Conservation (phyloP, 2,888 invertebrate genomes). For the Andrena praecox region DNA sequence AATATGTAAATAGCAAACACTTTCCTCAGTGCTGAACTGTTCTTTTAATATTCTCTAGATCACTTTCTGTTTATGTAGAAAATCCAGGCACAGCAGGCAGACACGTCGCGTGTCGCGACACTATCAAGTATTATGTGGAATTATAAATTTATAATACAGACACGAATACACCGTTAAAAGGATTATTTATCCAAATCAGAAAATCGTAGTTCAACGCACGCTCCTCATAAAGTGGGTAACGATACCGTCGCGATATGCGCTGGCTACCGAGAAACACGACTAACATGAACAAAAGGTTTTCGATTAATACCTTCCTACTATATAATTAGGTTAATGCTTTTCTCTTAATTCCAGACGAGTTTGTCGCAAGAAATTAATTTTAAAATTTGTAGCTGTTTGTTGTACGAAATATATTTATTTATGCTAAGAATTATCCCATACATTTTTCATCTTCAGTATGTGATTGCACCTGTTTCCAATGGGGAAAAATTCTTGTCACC, state of each 20-base stretch:
- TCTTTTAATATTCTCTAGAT: not conserved
- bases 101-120: slow-evolving; percentile 65
- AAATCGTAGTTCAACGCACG: slow-evolving; percentile 60
- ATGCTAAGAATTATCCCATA: too few relatives aligned
- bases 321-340: slow-evolving; percentile 60
- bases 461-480: too few relatives aligned
- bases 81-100: slow-evolving; percentile 52
- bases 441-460: not conserved
- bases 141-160: slow-evolving; percentile 76
- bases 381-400: not conserved
- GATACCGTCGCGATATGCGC: slow-evolving; percentile 32
- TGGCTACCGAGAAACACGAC: slow-evolving; percentile 40
- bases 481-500: too few relatives aligned
- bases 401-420: too few relatives aligned
- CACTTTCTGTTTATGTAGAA: slow-evolving; percentile 60
- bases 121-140: slow-evolving; percentile 73
- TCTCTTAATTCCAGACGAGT: slow-evolving; percentile 2
- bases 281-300: not conserved
- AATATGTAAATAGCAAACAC: too few relatives aligned
- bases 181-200: slow-evolving; percentile 78
- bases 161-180: slow-evolving; percentile 74
- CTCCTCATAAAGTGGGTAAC: slow-evolving; percentile 48
- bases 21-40: too few relatives aligned
- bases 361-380: not conserved
- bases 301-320: slow-evolving; percentile 20